These are phyloP conservation scores for Drosophila anomelani DNA, from an alignment of 2,888 invertebrate genomes.

Conservation along the genomic window DNA sequence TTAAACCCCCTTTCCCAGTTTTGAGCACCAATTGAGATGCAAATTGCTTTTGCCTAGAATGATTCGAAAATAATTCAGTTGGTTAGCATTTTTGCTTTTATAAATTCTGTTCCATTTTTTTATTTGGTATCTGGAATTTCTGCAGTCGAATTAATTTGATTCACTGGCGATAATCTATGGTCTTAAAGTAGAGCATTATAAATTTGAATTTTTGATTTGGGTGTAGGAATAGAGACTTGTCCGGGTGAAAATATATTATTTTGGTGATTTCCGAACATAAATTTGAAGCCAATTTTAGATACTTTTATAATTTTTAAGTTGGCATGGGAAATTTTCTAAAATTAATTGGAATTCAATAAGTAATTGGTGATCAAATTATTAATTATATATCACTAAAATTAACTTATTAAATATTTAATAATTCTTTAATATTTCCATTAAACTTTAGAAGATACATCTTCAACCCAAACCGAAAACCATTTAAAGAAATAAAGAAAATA, in stretches of 20 bases:
- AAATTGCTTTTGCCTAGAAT: constrained; percentile 73
- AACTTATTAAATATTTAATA: background rate
- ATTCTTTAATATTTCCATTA: background rate
- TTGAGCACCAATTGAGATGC: constrained; percentile 73
- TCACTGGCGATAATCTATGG: constrained; percentile 56
- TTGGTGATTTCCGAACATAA: background rate
- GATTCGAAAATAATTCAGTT: constrained; percentile 77
- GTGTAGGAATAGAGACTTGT: background rate
- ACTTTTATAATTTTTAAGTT: background rate
- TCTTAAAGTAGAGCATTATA: constrained; percentile 46
- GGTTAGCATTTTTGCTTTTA: constrained; percentile 54
- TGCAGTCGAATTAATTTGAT: constrained; percentile 59
- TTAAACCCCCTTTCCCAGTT: constrained; percentile 31
- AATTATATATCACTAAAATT: background rate
- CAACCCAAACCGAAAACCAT: background rate
- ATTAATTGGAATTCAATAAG: background rate
- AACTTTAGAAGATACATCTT: background rate
- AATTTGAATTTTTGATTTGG: constrained; percentile 17
- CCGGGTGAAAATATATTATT: background rate
- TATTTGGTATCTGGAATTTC: constrained; percentile 18
- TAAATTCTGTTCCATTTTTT: constrained; percentile 17
- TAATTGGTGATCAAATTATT: background rate
- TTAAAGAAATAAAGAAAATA: background rate
- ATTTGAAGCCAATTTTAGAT: background rate
- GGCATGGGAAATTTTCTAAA: background rate